phyloP scores from a whole-genome alignment of 1,140 invertebrate genomes.

The Hypothenemus hampei region DNA sequence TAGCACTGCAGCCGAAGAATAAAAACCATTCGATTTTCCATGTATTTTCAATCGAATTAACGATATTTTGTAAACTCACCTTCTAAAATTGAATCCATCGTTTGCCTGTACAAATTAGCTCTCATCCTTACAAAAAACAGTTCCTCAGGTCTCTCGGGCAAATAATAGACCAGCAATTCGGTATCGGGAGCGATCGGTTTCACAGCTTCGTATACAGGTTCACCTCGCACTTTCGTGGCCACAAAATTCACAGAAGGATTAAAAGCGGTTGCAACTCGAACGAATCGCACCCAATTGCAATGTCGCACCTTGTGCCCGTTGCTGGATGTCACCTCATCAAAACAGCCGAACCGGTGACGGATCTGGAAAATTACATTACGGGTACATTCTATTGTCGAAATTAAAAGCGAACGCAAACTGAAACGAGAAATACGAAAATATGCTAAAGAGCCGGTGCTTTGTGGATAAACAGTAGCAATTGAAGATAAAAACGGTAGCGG shows the following conservation, averaged over 20 bases:
- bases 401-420: not conserved
- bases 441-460: slow-evolving; percentile 25
- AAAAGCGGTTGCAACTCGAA: slow-evolving; percentile 70
- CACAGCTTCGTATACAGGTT: slow-evolving; percentile 83
- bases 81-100: slow-evolving; percentile 81
- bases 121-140: slow-evolving; percentile 77
- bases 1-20: too few relatives aligned
- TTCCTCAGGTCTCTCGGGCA: slow-evolving; percentile 71
- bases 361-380: slow-evolving; percentile 56
- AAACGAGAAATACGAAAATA: slow-evolving; percentile 18
- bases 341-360: slow-evolving; percentile 80
- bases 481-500: slow-evolving; percentile 32
- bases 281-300: slow-evolving; percentile 93
- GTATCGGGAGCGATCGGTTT: slow-evolving; percentile 77
- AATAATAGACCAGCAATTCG: slow-evolving; percentile 82
- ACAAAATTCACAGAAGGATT: slow-evolving; percentile 80
- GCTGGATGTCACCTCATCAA: slow-evolving; percentile 75
- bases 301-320: slow-evolving; percentile 74
- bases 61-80: too few relatives aligned
- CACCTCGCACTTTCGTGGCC: slow-evolving; percentile 78
- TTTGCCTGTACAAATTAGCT: slow-evolving; percentile 75
- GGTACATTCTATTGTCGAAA: not conserved
- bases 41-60: too few relatives aligned
- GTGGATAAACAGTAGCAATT: slow-evolving; percentile 35
- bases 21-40: too few relatives aligned